Percentiles rank a stretch among this genome's conserved stretches.
Conservation (phyloP, 2,113 vertebrate species). For the Heterochromis multidens region DNA sequence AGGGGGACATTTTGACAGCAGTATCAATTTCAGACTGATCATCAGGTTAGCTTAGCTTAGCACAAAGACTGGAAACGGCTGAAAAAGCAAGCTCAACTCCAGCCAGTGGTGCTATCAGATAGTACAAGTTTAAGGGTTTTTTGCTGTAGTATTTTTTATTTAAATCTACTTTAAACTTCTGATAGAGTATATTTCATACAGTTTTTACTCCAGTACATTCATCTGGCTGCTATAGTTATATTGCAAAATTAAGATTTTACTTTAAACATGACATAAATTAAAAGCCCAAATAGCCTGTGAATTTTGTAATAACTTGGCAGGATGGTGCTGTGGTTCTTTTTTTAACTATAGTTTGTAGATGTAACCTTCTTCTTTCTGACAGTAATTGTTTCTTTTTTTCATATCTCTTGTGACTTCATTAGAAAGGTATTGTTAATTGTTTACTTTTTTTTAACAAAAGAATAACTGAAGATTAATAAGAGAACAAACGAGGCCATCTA, state of each 20-base stretch:
- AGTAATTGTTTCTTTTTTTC: neutral
- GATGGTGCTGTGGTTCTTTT: neutral
- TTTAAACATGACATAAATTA: neutral
- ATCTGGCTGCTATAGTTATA: neutral
- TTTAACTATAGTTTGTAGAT: neutral
- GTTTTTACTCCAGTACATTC: neutral
- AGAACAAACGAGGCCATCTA: neutral
- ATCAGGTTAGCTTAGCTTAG: neutral
- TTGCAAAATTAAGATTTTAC: neutral
- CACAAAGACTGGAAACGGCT: neutral
- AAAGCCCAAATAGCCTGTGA: neutral
- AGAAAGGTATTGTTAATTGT: neutral
- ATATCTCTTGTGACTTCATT: neutral
- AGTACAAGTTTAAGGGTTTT: neutral
- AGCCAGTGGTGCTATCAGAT: no score
- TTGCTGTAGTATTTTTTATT: neutral
- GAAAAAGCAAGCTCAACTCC: no score
- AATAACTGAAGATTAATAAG: neutral
- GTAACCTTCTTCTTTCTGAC: neutral
- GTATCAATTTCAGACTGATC: neutral
- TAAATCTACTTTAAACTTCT: neutral
- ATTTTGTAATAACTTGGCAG: neutral
- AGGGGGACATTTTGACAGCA: neutral
- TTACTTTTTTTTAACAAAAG: neutral
- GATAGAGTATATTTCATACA: no score